These are phyloP conservation scores for Nemoura dubitans DNA, from an alignment of 2,888 invertebrate genomes.

Conservation along the genomic window DNA sequence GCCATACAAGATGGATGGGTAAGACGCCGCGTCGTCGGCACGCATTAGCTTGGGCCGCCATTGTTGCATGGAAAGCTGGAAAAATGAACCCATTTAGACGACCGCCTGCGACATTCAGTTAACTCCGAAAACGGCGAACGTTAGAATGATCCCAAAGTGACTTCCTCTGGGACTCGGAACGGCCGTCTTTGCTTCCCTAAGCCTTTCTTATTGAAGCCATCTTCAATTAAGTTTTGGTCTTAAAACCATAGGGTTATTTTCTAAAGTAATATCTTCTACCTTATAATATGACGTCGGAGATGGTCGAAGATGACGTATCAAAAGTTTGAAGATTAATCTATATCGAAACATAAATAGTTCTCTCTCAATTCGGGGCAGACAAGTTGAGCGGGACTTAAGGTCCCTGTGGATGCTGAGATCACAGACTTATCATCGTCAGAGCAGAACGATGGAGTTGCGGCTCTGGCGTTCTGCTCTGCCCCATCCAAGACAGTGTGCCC, in stretches of 20 bases:
- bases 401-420: slow-evolving; percentile 31
- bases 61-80: slow-evolving; percentile 24
- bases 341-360: slow-evolving; percentile 42
- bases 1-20: slow-evolving; percentile 27
- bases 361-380: slow-evolving; percentile 29
- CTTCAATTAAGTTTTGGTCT: slow-evolving; percentile 36
- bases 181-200: not conserved
- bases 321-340: slow-evolving; percentile 36
- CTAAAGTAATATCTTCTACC: slow-evolving; percentile 30
- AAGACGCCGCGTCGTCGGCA: not conserved
- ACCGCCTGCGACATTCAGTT: not conserved
- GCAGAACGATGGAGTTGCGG: slow-evolving; percentile 30
- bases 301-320: slow-evolving; percentile 31
- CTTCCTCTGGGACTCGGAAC: not conserved
- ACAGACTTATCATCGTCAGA: slow-evolving; percentile 39
- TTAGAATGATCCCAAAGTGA: not conserved
- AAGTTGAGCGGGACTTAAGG: slow-evolving; percentile 35
- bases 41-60: not conserved
- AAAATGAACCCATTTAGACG: slow-evolving; percentile 12
- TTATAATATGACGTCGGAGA: slow-evolving; percentile 24
- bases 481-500: slow-evolving; percentile 17
- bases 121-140: too few relatives aligned
- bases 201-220: slow-evolving; percentile 37
- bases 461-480: slow-evolving; percentile 20
- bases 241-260: slow-evolving; percentile 23